Percentiles rank a stretch among this genome's conserved stretches.
Conservation (phyloP, 1,140 invertebrate species). For the Aphis gossypii region DNA sequence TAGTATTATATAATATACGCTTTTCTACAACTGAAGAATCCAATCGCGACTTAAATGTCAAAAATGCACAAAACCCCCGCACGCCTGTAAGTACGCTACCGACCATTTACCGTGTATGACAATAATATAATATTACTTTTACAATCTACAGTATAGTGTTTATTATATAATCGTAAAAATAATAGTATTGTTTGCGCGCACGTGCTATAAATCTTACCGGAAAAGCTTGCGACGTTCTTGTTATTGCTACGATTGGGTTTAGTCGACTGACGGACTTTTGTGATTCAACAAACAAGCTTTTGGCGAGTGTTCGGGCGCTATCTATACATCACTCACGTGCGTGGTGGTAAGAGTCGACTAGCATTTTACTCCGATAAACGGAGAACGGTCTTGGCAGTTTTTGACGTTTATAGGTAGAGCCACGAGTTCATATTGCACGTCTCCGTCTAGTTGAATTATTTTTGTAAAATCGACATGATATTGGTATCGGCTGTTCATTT, state of each 20-base stretch:
- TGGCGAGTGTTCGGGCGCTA: not conserved
- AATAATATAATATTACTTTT: too few relatives aligned
- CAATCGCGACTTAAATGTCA: not conserved
- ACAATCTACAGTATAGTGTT: not conserved
- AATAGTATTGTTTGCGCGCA: not conserved
- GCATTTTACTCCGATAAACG: not conserved
- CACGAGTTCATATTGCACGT: not conserved
- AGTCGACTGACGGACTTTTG: slow-evolving; percentile 19
- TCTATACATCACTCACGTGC: not conserved
- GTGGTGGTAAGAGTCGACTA: not conserved
- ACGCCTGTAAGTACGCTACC: too few relatives aligned
- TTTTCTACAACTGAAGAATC: not conserved
- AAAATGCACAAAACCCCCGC: not conserved
- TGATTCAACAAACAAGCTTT: not conserved
- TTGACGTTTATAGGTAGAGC: not conserved
- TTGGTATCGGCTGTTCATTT: not conserved
- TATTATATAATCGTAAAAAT: not conserved
- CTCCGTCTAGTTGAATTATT: not conserved
- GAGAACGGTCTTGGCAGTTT: not conserved
- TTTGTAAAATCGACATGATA: not conserved
- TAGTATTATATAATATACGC: not conserved
- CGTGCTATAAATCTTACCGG: slow-evolving; percentile 34
- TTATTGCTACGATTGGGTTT: not conserved
- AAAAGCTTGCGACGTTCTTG: not conserved
- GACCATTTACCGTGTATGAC: too few relatives aligned